Conservation (phyloP, 2,797 vertebrate genomes). For the Masticophis lateralis region DNA sequence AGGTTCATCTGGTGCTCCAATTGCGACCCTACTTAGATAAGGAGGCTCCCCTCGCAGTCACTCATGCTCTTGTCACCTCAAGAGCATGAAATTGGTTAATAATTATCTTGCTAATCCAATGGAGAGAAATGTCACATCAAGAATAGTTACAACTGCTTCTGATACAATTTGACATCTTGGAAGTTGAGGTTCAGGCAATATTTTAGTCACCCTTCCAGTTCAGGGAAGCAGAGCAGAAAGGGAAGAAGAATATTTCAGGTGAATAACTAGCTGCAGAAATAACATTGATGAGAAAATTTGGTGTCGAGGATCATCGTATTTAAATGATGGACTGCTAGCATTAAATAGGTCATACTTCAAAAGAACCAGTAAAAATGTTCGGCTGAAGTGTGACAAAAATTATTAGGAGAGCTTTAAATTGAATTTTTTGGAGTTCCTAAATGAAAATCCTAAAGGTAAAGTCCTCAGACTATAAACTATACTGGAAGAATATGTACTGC, state of each 20-base stretch:
- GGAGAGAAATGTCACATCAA: not conserved
- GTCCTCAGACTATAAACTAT: not conserved
- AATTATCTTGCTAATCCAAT: not conserved
- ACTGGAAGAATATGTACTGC: not conserved
- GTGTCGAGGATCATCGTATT: not conserved
- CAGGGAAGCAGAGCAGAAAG: not conserved
- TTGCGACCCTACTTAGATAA: too few relatives aligned
- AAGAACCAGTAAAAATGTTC: slow-evolving; percentile 12
- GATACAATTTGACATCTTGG: not conserved
- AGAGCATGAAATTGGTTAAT: not conserved
- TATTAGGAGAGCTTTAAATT: not conserved
- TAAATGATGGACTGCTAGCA: not conserved
- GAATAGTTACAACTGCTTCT: not conserved
- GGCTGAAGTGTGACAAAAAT: not conserved
- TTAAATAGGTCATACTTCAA: not conserved
- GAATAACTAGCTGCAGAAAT: not conserved
- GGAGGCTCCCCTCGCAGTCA: too few relatives aligned
- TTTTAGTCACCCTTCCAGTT: not conserved
- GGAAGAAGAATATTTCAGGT: not conserved
- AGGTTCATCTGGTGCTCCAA: too few relatives aligned
- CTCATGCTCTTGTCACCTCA: too few relatives aligned
- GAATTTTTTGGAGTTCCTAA: not conserved
- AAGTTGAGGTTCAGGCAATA: not conserved
- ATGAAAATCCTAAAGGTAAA: not conserved
- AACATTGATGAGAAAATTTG: not conserved